Evolutionary conservation across 2,113 vertebrate species (phyloP).

Genomic region (Scopus umbretta): DNA sequence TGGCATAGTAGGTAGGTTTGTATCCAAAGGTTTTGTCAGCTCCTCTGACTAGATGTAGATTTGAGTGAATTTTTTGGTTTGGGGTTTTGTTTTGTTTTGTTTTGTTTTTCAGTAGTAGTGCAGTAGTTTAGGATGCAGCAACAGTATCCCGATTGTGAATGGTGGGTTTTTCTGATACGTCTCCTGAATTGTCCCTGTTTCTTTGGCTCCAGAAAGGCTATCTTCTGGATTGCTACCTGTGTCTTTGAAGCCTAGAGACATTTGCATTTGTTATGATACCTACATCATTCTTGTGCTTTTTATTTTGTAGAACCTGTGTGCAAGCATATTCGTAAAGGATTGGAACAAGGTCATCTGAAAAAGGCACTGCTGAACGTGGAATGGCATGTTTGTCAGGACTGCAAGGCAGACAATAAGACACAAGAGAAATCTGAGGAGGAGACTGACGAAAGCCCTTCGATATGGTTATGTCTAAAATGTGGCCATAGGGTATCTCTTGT

Average conservation of each 20-base stretch:
- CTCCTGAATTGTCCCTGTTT: not conserved
- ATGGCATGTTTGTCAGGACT: slow-evolving; percentile 86
- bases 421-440: slow-evolving; percentile 66
- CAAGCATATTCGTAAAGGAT: slow-evolving; percentile 85
- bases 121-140: not conserved
- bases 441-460: slow-evolving; percentile 48
- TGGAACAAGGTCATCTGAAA: slow-evolving; percentile 84
- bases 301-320: slow-evolving; percentile 76
- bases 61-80: no score
- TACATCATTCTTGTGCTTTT: not conserved
- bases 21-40: not conserved
- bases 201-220: not conserved
- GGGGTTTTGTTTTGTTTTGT: no score
- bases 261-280: not conserved
- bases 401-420: slow-evolving; percentile 69
- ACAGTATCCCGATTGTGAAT: not conserved
- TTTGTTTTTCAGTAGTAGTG: not conserved
- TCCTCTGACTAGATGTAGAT: not conserved
- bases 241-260: not conserved
- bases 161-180: not conserved
- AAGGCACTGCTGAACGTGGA: slow-evolving; percentile 74
- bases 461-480: slow-evolving; percentile 96
- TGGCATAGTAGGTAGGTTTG: not conserved
- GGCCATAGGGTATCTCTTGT: slow-evolving; percentile 83
- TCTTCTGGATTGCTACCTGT: not conserved